phyloP scores from a whole-genome alignment of 1,140 invertebrate genomes.

The Lysiphlebus fabarum region DNA sequence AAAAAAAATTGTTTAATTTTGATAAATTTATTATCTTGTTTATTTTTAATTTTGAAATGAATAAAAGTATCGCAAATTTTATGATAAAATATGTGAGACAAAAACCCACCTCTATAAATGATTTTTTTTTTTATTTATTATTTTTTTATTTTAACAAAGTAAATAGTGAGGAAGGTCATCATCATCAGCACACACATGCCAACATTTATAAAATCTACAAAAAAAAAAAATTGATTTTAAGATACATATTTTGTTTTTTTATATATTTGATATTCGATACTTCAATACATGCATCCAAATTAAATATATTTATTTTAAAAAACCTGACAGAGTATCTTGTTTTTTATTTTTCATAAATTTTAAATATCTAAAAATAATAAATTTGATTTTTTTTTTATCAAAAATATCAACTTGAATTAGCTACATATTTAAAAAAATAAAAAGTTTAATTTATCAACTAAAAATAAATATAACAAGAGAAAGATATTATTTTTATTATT shows the following conservation, averaged over 20 bases:
- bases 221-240: not conserved
- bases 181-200: not conserved
- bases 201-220: not conserved
- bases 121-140: slow-evolving; percentile 6
- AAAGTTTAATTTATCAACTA: no score
- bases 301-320: no score
- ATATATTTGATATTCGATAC: not conserved
- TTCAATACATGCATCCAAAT: not conserved
- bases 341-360: no score
- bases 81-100: no score
- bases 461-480: no score
- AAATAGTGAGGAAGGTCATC: slow-evolving; percentile 21
- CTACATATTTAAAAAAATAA: no score
- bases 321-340: no score
- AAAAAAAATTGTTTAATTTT: not conserved
- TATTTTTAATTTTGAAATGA: slow-evolving; percentile 1
- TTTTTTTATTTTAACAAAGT: slow-evolving; percentile 14
- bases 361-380: no score
- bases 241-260: no score
- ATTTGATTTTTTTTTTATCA: no score
- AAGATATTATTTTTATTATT: no score
- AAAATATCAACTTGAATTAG: no score
- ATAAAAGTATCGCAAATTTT: not conserved
- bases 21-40: slow-evolving; percentile 6
- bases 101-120: not conserved